Percentiles rank a stretch among this genome's conserved stretches.
Conservation (phyloP, 2,113 vertebrate species). For the Pyxicephalus adspersus region DNA sequence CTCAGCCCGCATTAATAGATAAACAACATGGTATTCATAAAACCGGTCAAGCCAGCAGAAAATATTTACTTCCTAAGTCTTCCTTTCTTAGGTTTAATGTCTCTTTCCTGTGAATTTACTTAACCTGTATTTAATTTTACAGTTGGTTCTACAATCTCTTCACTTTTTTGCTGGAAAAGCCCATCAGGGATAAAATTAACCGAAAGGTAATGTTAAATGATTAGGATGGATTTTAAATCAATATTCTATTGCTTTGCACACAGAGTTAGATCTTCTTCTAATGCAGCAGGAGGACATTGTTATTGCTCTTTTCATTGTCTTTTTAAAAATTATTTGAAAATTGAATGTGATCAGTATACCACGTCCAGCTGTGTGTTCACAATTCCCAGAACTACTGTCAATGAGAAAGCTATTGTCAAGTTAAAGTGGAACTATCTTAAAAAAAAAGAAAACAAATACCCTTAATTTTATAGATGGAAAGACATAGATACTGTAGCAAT, state of each 20-base stretch:
- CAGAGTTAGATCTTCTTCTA: not conserved
- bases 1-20: not conserved
- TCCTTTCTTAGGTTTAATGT: not conserved
- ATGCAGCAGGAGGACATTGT: no score
- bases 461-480: no score
- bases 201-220: not conserved
- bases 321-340: no score
- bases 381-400: no score
- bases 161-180: slow-evolving; percentile 26
- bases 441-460: no score
- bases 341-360: no score
- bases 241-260: not conserved
- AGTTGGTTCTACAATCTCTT: slow-evolving; percentile 50
- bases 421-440: no score
- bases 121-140: not conserved
- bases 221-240: not conserved
- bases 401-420: no score
- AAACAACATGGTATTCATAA: not conserved
- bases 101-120: not conserved
- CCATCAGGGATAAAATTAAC: slow-evolving; percentile 30
- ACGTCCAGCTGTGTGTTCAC: no score
- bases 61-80: not conserved
- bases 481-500: no score
- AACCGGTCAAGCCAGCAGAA: slow-evolving; percentile 22
- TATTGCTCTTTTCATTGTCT: no score